These are phyloP conservation scores for Lamprologus sp. DNA, from an alignment of 2,113 vertebrate species.

Conservation along the genomic window DNA sequence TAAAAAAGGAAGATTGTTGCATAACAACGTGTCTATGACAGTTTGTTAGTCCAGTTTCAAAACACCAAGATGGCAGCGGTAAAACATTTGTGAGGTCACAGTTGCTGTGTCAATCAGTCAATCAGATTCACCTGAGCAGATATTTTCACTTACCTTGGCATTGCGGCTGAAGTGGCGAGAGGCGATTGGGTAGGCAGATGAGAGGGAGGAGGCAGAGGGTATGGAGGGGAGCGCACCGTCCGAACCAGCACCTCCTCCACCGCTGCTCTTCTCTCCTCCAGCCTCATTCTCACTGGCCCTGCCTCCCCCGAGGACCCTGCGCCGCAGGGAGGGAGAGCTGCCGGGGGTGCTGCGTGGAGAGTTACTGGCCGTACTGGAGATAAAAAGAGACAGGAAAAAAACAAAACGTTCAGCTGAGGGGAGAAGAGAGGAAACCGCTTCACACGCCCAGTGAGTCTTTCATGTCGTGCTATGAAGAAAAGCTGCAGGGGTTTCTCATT, in stretches of 20 bases:
- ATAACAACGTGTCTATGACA: neutral
- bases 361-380: constrained; percentile 80
- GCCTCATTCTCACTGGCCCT: constrained; percentile 67
- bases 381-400: neutral
- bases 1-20: neutral
- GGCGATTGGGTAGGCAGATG: constrained; percentile 76
- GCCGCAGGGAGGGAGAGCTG: constrained; percentile 82
- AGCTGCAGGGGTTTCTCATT: neutral
- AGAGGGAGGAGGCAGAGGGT: constrained; percentile 66
- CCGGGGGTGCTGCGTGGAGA: constrained; percentile 85
- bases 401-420: neutral
- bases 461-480: neutral
- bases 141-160: constrained; percentile 75
- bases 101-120: neutral
- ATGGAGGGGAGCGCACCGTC: constrained; percentile 70
- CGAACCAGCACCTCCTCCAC: constrained; percentile 55
- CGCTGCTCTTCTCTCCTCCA: constrained; percentile 61
- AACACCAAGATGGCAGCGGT: neutral
- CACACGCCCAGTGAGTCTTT: neutral
- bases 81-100: neutral
- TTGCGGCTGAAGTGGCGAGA: constrained; percentile 83
- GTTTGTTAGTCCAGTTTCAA: neutral
- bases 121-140: neutral
- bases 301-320: constrained; percentile 74
- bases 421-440: neutral